A percentile compares a stretch with the other conserved stretches of the same genome.
phyloP scores from a whole-genome alignment of 2,888 invertebrate genomes.

The Lycophotia porphyrea region DNA sequence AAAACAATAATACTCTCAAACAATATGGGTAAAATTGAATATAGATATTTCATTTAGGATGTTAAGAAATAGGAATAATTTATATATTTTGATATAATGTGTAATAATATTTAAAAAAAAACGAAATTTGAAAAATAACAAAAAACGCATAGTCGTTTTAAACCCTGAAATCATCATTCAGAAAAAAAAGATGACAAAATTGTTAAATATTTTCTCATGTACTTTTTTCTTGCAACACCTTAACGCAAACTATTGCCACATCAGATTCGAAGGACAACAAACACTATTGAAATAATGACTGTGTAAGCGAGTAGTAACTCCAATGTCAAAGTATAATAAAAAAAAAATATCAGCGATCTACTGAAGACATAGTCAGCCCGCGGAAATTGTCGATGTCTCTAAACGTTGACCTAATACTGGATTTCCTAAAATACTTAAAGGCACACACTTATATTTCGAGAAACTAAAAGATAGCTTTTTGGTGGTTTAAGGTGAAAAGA shows the following conservation, averaged over 20 bases:
- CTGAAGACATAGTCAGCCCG: neutral
- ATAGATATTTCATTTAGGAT: no score
- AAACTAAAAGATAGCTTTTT: neutral
- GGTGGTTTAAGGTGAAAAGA: neutral
- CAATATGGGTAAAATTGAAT: neutral
- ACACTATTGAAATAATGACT: slow-evolving; percentile 38
- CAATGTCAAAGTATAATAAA: slow-evolving; percentile 35
- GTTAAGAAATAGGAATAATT: no score
- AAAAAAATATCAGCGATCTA: slow-evolving; percentile 14
- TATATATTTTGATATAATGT: no score
- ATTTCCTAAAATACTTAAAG: neutral
- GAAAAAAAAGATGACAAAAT: slow-evolving; percentile 1
- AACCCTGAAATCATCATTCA: neutral
- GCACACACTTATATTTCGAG: neutral
- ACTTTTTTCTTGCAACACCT: slow-evolving; percentile 37
- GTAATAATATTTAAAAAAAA: no score
- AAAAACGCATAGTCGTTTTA: neutral
- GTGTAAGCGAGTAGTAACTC: slow-evolving; percentile 20
- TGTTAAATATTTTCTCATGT: neutral
- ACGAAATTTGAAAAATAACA: no score
- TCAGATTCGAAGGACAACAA: slow-evolving; percentile 38
- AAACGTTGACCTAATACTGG: neutral
- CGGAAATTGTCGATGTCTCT: slow-evolving; percentile 13
- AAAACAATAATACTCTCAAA: neutral
- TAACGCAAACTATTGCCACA: slow-evolving; percentile 41